Evolutionary conservation across 2,113 vertebrate species (phyloP).

Genomic region (Alouatta palliata): DNA sequence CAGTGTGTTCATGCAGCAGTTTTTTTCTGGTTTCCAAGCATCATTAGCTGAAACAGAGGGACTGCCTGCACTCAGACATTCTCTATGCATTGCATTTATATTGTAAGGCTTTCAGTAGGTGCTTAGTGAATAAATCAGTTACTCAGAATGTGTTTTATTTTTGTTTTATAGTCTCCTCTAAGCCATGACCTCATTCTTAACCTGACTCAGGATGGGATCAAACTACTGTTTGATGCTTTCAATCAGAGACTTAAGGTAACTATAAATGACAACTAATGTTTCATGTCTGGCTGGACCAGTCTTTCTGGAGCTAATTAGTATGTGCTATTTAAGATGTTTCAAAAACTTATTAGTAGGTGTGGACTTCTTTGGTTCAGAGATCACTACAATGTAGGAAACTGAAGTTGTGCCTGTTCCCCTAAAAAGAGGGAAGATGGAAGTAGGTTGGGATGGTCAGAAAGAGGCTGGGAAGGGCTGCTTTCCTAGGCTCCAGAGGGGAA

Average conservation of each 20-base stretch:
- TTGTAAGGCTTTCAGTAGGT: conserved; percentile 45
- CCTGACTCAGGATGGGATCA: conserved; percentile 99
- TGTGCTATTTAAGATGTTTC: conserved; percentile 40
- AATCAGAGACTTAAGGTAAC: conserved; percentile 99
- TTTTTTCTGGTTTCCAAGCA: conserved; percentile 38
- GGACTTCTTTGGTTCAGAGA: conserved; percentile 44
- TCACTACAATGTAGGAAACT: neutral
- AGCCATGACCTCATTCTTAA: conserved; percentile 99
- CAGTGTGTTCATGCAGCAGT: neutral
- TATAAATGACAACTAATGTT: conserved; percentile 48
- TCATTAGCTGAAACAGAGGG: neutral
- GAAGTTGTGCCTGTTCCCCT: conserved; percentile 7
- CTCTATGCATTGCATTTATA: conserved; percentile 32
- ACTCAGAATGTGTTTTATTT: conserved; percentile 62
- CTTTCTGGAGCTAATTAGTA: conserved; percentile 34
- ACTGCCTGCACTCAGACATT: neutral
- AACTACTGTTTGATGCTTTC: conserved; percentile 99
- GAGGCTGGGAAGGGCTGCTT: neutral
- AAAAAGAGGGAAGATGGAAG: neutral
- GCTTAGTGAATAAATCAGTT: conserved; percentile 6
- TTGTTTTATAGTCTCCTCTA: conserved; percentile 92
- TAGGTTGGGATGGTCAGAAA: neutral
- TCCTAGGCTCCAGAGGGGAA: neutral
- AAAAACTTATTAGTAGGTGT: conserved; percentile 2
- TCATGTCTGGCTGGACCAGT: conserved; percentile 9